Percentiles rank a stretch among this genome's conserved stretches.
phyloP scores from a whole-genome alignment of 2,113 vertebrate species.

The Zapus hudsonius region DNA sequence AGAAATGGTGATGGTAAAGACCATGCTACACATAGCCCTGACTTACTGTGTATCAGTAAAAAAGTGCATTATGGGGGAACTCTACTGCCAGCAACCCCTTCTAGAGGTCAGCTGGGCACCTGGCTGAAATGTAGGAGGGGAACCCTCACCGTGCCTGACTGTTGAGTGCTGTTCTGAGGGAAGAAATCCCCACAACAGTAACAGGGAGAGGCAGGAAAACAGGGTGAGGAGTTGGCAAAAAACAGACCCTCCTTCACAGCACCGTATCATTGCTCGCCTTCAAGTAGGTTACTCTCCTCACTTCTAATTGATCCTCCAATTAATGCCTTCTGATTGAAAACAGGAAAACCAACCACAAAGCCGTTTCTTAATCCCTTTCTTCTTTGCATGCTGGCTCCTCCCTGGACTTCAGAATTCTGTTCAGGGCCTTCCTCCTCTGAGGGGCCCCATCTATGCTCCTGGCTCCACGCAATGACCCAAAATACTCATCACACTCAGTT shows the following conservation, averaged over 20 bases:
- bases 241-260: not conserved
- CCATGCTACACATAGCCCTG: not conserved
- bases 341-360: not conserved
- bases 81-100: not conserved
- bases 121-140: not conserved
- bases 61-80: not conserved
- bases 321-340: not conserved
- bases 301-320: not conserved
- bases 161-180: not conserved
- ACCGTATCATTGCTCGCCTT: not conserved
- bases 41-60: not conserved
- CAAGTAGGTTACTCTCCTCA: not conserved
- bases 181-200: not conserved
- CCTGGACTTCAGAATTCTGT: not conserved
- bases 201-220: not conserved
- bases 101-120: not conserved
- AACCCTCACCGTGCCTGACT: not conserved
- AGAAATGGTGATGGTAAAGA: not conserved
- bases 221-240: not conserved
- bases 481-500: not conserved
- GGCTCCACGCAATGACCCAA: not conserved
- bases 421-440: not conserved
- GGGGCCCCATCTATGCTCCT: no score
- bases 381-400: not conserved
- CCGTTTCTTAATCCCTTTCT: not conserved